Evolutionary conservation across 2,113 vertebrate species (phyloP).

Genomic region (rabbit (Oryctolagus cuniculus)): mOryCun1.1 NC_091453.1:101747501-101748000

Average conservation of each 20-base stretch:
- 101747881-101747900: neutral
- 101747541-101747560: too few relatives aligned
- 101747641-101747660: neutral
- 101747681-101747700: too few relatives aligned
- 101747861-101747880: neutral
- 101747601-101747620: too few relatives aligned
- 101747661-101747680: neutral
- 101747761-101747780: too few relatives aligned
- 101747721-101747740: neutral
- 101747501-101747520: too few relatives aligned
- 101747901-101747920: neutral
- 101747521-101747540: too few relatives aligned
- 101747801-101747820: too few relatives aligned
- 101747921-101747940: constrained; percentile 15
- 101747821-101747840: neutral
- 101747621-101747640: too few relatives aligned
- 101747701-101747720: neutral
- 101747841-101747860: neutral
- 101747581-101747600: too few relatives aligned
- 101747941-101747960: neutral
- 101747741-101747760: neutral
- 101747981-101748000: neutral
- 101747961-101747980: neutral
- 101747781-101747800: too few relatives aligned
- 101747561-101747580: too few relatives aligned